Evolutionary conservation across 2,113 vertebrate species (phyloP).

Genomic region (Leucosticte australis): DNA sequence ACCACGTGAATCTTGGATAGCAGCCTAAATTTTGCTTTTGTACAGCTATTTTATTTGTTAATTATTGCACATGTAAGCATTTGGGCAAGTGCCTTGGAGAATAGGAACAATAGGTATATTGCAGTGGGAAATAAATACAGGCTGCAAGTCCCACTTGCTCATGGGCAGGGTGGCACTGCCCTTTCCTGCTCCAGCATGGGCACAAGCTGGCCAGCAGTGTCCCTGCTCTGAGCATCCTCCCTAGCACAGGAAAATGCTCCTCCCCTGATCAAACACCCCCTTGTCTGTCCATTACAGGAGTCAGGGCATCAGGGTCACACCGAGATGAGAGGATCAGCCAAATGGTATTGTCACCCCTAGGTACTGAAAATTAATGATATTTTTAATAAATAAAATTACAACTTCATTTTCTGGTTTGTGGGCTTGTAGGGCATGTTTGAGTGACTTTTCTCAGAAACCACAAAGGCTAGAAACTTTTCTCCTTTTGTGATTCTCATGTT

Average conservation of each 20-base stretch:
- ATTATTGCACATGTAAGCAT: neutral
- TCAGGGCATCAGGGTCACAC: no score
- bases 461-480: neutral
- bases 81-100: neutral
- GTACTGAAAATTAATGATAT: neutral
- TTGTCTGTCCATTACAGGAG: accelerated
- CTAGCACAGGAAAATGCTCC: neutral
- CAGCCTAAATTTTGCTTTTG: neutral
- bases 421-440: neutral
- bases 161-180: neutral
- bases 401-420: constrained; percentile 10
- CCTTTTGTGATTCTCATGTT: neutral
- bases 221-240: neutral
- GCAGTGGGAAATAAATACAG: neutral
- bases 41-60: neutral
- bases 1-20: neutral
- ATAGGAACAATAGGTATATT: neutral
- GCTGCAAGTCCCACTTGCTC: neutral
- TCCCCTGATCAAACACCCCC: accelerated
- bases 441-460: neutral
- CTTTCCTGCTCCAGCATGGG: neutral
- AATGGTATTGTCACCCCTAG: neutral
- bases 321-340: neutral
- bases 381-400: neutral
- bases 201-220: neutral